Conservation (phyloP, 1,140 invertebrate genomes). For the Nymphalis io region DNA sequence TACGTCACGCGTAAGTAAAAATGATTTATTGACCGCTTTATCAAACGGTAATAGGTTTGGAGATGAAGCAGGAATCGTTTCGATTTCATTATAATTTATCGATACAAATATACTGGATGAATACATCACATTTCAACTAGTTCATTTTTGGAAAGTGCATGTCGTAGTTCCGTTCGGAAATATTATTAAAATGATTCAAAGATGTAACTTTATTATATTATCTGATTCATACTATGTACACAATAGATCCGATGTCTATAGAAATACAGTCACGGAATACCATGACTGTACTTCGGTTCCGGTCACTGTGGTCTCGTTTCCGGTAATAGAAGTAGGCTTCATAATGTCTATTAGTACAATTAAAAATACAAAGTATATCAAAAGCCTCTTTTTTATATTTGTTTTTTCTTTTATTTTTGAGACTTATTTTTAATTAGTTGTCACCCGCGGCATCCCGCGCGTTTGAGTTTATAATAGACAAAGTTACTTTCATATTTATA, state of each 20-base stretch:
- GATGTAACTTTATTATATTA: too few species aligned
- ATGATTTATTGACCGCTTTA: constrained; percentile 24
- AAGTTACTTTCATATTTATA: too few species aligned
- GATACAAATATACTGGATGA: neutral
- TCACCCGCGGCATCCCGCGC: too few species aligned
- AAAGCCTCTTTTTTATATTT: too few species aligned
- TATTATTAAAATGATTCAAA: too few species aligned
- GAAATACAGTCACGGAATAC: constrained; percentile 32
- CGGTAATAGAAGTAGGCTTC: constrained; percentile 24
- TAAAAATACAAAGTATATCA: too few species aligned
- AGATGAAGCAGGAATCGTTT: constrained; percentile 39
- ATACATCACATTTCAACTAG: neutral
- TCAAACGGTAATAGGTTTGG: constrained; percentile 25
- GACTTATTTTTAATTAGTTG: too few species aligned
- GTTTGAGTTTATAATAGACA: too few species aligned
- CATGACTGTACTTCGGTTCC: constrained; percentile 32
- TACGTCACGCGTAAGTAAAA: constrained; percentile 49
- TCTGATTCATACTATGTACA: neutral
- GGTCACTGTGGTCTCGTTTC: constrained; percentile 30
- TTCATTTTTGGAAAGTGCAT: neutral
- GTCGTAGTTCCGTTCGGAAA: too few species aligned
- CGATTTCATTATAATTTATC: constrained; percentile 1
- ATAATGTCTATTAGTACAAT: neutral
- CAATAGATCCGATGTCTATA: constrained; percentile 27
- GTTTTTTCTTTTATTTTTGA: too few species aligned